Evolutionary conservation across 2,113 vertebrate species (phyloP), one percentile per base, ranked within the genome.

Genomic region (Eptesicus fuscus): DNA sequence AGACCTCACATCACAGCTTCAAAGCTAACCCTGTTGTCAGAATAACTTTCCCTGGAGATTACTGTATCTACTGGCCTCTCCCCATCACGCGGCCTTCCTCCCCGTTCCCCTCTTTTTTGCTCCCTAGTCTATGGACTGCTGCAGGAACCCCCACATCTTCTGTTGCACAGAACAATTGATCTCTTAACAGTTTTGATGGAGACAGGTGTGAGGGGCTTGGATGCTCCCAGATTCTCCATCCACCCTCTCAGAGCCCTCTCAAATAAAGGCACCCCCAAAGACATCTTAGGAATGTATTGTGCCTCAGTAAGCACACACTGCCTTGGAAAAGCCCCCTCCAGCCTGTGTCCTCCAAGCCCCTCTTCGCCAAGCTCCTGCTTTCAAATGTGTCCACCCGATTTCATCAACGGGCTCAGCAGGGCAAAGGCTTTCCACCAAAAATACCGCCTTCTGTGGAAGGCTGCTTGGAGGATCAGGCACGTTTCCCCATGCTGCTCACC

Each of bases 51-150:
- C 10, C 69, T 37, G 59, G 59, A 12, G 14, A 42, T 49, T 25
- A 12, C 28, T 1, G 7, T 3, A 4, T 51, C 23, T 35, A 14
- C n/a, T 3, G 18, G 37, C 9, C 0, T 35, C 70, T 11, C 9
- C 9, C 51, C 9, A 0, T 10, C 42, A 2, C 1, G 4, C 23
- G 47, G 73, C 47, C 67, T 89, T n/a, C 65, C 67, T 30, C 69
- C 77, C 40, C 16, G 28, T 9, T 40, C 4, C 70, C 61, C 25
- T 76, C n/a, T 12, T 35, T 30, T 47, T 65, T 22, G 17, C 13
- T 40, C 20, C 56, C 14, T 6, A 0, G 23, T 17, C 65, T 83
- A 20, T 53, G 53, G 12, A 13, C 18, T 73, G 35, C 61, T 30
- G 7, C 30, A 18, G 51, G 53, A 79, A 44, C 56, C 40, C 71